These are phyloP conservation scores for Drosophila baimaii DNA, from an alignment of 1,140 invertebrate species.

Conservation along the genomic window DNA sequence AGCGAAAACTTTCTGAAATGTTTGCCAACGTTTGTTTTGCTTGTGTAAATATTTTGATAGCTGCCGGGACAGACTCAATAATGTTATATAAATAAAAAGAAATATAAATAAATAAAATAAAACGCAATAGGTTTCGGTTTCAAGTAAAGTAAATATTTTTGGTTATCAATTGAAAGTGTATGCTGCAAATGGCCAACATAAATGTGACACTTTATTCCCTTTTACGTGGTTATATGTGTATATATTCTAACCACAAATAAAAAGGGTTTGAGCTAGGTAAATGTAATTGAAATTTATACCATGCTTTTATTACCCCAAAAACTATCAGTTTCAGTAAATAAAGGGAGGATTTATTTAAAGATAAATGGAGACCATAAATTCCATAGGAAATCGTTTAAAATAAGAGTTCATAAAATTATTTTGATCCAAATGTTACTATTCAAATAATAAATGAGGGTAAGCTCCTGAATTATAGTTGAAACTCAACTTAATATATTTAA, in stretches of 20 bases:
- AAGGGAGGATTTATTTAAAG: background rate
- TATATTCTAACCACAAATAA: background rate
- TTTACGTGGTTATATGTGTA: background rate
- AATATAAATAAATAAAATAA: slow-evolving; percentile 6
- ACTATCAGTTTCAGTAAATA: background rate
- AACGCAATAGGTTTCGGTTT: background rate
- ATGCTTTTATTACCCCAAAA: background rate
- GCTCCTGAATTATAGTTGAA: background rate
- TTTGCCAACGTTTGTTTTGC: slow-evolving; percentile 8
- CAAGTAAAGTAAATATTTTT: background rate
- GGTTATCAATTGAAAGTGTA: no score
- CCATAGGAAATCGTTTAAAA: background rate
- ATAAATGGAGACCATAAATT: background rate
- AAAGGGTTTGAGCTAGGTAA: background rate
- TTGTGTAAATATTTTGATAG: slow-evolving; percentile 13
- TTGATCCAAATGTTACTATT: background rate
- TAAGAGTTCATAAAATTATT: background rate
- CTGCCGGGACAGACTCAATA: background rate
- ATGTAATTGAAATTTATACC: background rate
- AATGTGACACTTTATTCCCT: background rate
- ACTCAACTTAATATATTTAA: background rate
- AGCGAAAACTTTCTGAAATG: slow-evolving; percentile 17
- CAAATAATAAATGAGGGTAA: background rate
- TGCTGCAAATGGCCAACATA: no score
- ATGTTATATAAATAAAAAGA: no score